Evolutionary conservation across 2,797 vertebrate genomes (phyloP).

Genomic region (Neomorphus geoffroyi): DNA sequence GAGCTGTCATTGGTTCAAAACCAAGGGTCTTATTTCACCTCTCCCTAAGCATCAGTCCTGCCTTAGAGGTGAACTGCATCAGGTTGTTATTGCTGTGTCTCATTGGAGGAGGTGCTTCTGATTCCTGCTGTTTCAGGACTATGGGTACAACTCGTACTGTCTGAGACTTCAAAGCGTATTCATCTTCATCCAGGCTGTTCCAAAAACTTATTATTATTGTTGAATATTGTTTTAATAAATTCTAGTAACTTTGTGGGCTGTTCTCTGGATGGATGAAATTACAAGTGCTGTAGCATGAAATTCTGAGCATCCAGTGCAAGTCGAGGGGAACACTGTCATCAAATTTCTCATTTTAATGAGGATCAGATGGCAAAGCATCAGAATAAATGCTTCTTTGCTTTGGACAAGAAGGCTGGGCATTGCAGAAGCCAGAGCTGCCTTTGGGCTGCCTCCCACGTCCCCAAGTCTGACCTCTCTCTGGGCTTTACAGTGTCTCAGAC

Average conservation of each 20-base stretch:
- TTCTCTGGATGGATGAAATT: neutral
- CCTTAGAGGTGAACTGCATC: constrained; percentile 24
- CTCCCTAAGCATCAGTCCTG: neutral
- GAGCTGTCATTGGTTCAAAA: constrained; percentile 7
- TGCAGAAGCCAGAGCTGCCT: neutral
- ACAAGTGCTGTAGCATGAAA: neutral
- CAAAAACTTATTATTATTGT: neutral
- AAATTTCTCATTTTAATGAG: neutral
- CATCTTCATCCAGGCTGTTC: neutral
- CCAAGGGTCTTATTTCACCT: neutral
- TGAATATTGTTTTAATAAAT: neutral
- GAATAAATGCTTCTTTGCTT: neutral
- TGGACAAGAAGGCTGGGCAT: neutral
- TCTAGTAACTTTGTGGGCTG: neutral
- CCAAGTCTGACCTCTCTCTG: neutral
- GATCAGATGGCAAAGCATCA: neutral
- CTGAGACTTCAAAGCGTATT: neutral
- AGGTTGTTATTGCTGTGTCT: neutral
- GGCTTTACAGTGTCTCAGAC: neutral
- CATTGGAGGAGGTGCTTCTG: neutral
- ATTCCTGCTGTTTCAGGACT: neutral
- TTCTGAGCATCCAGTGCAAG: neutral
- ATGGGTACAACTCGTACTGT: neutral
- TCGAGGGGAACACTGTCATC: neutral
- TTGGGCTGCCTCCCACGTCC: neutral